These are phyloP conservation scores for Arctocebus calabarensis DNA, from an alignment of 2,797 vertebrate species.

Conservation along the genomic window DNA sequence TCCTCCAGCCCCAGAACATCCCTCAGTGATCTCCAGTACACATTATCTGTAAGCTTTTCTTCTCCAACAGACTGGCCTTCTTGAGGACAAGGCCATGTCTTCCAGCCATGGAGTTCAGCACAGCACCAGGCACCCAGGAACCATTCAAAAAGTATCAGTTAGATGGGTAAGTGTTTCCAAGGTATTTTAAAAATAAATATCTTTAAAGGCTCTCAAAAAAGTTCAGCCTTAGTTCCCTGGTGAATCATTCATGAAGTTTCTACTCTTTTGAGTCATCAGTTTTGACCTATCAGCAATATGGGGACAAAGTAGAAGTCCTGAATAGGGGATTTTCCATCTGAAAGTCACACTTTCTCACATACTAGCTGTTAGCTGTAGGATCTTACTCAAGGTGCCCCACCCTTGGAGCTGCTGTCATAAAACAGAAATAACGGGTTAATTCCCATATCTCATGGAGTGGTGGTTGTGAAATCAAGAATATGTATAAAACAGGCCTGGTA, in stretches of 20 bases:
- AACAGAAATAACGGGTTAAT: not conserved
- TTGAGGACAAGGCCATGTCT: not conserved
- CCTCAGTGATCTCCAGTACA: not conserved
- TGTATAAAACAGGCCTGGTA: not conserved
- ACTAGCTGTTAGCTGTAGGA: not conserved
- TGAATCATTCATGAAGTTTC: not conserved
- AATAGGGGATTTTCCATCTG: not conserved
- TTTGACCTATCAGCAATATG: not conserved
- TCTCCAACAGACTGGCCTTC: not conserved
- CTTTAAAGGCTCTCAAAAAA: not conserved
- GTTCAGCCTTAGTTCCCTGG: not conserved
- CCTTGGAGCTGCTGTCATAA: not conserved
- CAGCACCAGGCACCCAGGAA: not conserved
- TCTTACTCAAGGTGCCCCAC: too few species aligned
- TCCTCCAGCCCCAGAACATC: not conserved
- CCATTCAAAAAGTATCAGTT: not conserved
- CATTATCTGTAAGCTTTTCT: not conserved
- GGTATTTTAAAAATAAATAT: not conserved
- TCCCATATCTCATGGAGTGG: not conserved
- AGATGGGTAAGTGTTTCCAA: not conserved
- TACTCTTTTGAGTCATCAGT: not conserved
- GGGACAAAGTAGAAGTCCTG: not conserved
- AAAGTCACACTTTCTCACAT: not conserved
- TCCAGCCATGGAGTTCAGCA: not conserved
- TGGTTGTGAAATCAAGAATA: not conserved